Base-by-base conservation (phyloP, 1,140 invertebrate genomes). In the Drosophila navojoa region DNA sequence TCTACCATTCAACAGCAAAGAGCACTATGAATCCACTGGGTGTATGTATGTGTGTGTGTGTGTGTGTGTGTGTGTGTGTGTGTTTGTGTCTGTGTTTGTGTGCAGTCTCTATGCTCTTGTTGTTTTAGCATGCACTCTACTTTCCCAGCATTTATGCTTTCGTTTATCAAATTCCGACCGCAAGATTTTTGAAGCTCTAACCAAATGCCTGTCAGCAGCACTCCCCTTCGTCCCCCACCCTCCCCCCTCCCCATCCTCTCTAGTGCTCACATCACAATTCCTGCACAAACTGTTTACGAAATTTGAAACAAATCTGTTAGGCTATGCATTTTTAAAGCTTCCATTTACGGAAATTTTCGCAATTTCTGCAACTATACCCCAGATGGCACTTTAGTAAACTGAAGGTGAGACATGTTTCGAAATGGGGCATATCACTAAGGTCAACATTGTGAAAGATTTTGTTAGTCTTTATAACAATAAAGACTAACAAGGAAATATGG, bases 121-220 rank as follows among this genome's bases (percentile, higher is more conserved):
- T 59, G n/a, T 59, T 47, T 47, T 32, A 47, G 42, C 45, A 47
- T 59, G 57, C 57, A 45, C 25, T 59, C 25, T 59, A 47, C 60
- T 70, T 67, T 47, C 10, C 27, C 53, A 70, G 38, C 52, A 67
- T 82, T 81, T 81, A 62, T 13, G 60, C 60, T 70, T 81, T 78
- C 72, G 79, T 78, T 81, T 81, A 81, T 81, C 82, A 71, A 82
- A 79, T 81, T 82, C 61, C 52, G 52, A 55, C 35, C 27, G 27
- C 15, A 32, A 58, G 55, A 58, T 66, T 71, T 71, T 52, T 45
- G 45, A 59, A 38, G 54, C 54, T 66, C 49, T 32, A 40, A 61
- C 40, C 47, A 53, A 61, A 71, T 71, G 58, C 62, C 62, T 67
- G 62, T 58, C 69, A 58, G 58, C 25, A 44, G 27, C 49, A 22